Conservation (phyloP, 2,797 vertebrate genomes). For the Myotis myotis region DNA sequence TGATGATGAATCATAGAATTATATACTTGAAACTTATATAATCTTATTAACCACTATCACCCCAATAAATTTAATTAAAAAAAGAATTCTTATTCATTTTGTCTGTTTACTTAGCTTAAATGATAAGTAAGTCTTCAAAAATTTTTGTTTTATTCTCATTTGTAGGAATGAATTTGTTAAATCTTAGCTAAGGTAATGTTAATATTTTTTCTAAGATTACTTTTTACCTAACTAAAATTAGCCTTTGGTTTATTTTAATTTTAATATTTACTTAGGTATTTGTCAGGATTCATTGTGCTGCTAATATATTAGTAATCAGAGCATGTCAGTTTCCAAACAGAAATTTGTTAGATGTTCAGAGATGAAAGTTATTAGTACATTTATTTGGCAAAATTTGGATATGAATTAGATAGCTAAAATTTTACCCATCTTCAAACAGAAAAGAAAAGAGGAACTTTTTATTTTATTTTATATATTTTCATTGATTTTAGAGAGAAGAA, state of each 20-base stretch:
- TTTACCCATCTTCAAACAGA: not conserved
- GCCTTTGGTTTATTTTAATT: conserved; percentile 33
- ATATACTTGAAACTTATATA: not conserved
- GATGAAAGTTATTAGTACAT: not conserved
- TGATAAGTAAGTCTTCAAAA: not conserved
- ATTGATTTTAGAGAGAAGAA: no score
- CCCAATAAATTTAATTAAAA: not conserved
- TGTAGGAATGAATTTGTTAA: conserved; percentile 41
- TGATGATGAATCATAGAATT: not conserved
- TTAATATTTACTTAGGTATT: conserved; percentile 58
- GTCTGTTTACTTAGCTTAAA: not conserved
- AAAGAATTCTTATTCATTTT: not conserved
- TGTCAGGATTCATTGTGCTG: not conserved
- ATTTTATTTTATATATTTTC: no score
- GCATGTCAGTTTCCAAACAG: not conserved
- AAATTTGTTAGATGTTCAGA: conserved; percentile 23
- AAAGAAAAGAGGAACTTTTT: not conserved
- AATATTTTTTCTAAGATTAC: conserved; percentile 39
- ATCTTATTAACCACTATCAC: not conserved
- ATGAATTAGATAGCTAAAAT: not conserved
- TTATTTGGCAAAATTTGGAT: not conserved
- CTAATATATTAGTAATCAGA: conserved; percentile 44
- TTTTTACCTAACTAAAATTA: conserved; percentile 54
- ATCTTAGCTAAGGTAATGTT: conserved; percentile 29
- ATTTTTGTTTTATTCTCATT: not conserved